phyloP scores from a whole-genome alignment of 2,113 vertebrate species.

The Herpetotheres cachinnans region DNA sequence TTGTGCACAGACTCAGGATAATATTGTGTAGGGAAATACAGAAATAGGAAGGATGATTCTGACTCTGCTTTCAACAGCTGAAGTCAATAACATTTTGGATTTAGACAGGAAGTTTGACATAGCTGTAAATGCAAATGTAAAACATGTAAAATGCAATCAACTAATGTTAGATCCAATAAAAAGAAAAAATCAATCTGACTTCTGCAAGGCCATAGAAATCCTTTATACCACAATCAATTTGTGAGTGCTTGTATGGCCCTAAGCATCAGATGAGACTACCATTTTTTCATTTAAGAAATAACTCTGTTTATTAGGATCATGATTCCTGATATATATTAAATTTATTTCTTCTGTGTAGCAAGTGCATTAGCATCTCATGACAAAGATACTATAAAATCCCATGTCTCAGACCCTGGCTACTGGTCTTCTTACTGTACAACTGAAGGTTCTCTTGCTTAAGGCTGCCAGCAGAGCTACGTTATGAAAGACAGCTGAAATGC shows the following conservation, averaged over 20 bases:
- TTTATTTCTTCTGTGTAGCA: background rate
- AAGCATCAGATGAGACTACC: background rate
- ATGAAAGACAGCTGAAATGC: constrained; percentile 16
- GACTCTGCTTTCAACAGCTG: background rate
- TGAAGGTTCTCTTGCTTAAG: background rate
- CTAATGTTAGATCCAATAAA: background rate
- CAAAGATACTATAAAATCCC: background rate
- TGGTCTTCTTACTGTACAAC: background rate
- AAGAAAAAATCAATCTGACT: background rate
- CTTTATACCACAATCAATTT: background rate
- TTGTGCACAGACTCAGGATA: background rate
- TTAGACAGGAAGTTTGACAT: background rate
- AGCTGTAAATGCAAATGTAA: background rate
- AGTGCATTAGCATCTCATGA: background rate
- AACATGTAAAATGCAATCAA: background rate
- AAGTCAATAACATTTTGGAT: background rate
- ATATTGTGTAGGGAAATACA: background rate
- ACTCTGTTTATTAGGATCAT: background rate
- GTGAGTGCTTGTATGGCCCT: background rate
- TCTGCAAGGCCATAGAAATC: background rate
- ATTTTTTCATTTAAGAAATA: background rate
- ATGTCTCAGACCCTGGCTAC: background rate
- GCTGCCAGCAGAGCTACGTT: background rate
- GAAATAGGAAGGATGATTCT: background rate
- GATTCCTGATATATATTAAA: background rate